Evolutionary conservation across 2,113 vertebrate genomes (phyloP), one percentile per base, ranked within the genome.

Genomic region (Channa argus): DNA sequence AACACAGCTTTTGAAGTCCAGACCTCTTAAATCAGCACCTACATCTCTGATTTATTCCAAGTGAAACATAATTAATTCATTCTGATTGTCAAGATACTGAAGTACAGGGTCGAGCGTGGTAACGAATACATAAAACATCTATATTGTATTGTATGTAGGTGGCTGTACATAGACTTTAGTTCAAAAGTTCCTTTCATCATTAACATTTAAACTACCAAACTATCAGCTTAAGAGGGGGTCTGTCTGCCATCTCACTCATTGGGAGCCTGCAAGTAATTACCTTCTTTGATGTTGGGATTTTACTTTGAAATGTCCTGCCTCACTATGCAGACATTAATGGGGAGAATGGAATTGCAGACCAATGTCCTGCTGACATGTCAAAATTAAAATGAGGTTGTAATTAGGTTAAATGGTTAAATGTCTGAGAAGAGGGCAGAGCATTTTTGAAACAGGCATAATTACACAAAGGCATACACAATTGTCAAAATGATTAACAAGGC

Each of bases 31-130:
- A 65, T 79, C 56, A 66, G 11, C 54, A 7, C 15, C 44, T 41
- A 75, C 60, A 43, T 3, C 14, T 67, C 3, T 1, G 24, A 56
- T 56, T 56, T 44, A 39, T 70, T 59, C 58, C 5, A 53, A 60
- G 33, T 7, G 34, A 44, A 46, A 60, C 1, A 24, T 41, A 72
- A 45, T 44, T 24, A 12, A 15, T 64, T 70, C 34, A 56, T 14
- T 47, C 45, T 79, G 59, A 76, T 70, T 52, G 38, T 60, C 43
- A 43, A 44, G 46, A 54, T 36, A 52, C 59, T 79, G 4, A 79
- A 73, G 34, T 51, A 39, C 53, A 70, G 11, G 44, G 58, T 75
- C 53, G 39, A 70, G 54, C 8, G 5, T 15, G 3, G 51, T n/a
- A 41, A 38, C 60, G 59, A 65, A 69, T 68, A n/a, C 15, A 65